phyloP scores from a whole-genome alignment of 2,888 invertebrate species.

The Spodoptera picta region DNA sequence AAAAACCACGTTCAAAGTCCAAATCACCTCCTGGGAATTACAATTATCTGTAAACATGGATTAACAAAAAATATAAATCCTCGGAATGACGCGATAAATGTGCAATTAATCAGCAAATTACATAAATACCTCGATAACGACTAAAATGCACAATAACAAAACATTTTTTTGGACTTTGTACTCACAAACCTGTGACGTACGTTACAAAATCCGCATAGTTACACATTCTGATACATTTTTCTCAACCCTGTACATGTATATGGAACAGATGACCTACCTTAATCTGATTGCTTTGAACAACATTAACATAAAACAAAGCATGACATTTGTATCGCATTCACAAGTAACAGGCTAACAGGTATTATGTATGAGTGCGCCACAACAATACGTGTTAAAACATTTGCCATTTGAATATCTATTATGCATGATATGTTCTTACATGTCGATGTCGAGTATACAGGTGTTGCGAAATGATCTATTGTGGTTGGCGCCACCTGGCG shows the following conservation, averaged over 20 bases:
- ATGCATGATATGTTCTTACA: constrained; percentile 50
- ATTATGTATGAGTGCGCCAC: constrained; percentile 25
- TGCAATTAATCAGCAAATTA: no score
- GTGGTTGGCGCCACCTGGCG: constrained; percentile 57
- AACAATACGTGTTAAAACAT: constrained; percentile 56
- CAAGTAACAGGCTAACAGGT: constrained; percentile 33
- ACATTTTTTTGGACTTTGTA: not conserved
- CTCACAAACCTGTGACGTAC: not conserved
- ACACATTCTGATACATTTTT: constrained; percentile 8
- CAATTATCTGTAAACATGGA: no score
- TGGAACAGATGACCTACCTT: constrained; percentile 26
- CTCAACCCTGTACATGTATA: constrained; percentile 7
- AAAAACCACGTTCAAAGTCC: no score
- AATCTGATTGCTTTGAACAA: constrained; percentile 26
- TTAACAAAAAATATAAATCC: no score
- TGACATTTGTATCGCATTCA: constrained; percentile 41
- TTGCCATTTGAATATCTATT: constrained; percentile 59
- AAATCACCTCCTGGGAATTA: no score
- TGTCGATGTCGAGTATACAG: constrained; percentile 65
- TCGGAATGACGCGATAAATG: no score
- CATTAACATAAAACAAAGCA: constrained; percentile 46
- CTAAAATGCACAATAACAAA: no score
- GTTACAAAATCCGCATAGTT: not conserved
- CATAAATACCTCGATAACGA: not conserved
- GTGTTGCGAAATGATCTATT: constrained; percentile 73